A percentile compares a stretch with the other conserved stretches of the same genome.
Evolutionary conservation across 2,113 vertebrate species (phyloP).

Genomic region (Microcebus griseorufus): DNA sequence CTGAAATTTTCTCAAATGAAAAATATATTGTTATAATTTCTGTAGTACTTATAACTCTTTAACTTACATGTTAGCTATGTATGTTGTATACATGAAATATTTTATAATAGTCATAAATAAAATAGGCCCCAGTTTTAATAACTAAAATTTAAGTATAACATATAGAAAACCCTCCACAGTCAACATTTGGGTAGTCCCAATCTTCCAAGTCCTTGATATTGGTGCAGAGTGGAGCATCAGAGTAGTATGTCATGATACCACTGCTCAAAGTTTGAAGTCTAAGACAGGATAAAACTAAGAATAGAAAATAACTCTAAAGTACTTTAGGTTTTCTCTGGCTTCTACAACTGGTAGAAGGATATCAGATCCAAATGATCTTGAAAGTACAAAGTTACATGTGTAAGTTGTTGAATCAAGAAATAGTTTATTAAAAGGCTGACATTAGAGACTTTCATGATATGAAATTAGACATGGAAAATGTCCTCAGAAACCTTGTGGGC

Average conservation of each 20-base stretch:
- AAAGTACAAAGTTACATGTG: not conserved
- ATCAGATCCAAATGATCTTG: not conserved
- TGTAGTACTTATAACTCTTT: not conserved
- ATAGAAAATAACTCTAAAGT: not conserved
- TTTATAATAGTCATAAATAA: not conserved
- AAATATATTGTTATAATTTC: not conserved
- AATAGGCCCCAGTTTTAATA: not conserved
- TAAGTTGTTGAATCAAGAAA: not conserved
- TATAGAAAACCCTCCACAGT: not conserved
- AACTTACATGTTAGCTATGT: not conserved
- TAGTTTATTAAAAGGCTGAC: not conserved
- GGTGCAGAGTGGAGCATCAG: not conserved
- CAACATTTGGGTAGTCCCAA: not conserved
- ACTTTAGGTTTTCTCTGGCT: not conserved
- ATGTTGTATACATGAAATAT: not conserved
- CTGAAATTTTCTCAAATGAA: too few species aligned
- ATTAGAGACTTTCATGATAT: not conserved
- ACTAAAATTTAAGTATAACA: not conserved
- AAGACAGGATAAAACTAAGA: not conserved
- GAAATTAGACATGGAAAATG: not conserved
- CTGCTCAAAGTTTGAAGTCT: not conserved
- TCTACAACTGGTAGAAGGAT: not conserved
- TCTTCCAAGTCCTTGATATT: not conserved
- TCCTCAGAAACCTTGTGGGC: not conserved
- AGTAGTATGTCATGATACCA: too few species aligned